Evolutionary conservation across 2,888 invertebrate species (phyloP).

Genomic region (Tridacna gigas): DNA sequence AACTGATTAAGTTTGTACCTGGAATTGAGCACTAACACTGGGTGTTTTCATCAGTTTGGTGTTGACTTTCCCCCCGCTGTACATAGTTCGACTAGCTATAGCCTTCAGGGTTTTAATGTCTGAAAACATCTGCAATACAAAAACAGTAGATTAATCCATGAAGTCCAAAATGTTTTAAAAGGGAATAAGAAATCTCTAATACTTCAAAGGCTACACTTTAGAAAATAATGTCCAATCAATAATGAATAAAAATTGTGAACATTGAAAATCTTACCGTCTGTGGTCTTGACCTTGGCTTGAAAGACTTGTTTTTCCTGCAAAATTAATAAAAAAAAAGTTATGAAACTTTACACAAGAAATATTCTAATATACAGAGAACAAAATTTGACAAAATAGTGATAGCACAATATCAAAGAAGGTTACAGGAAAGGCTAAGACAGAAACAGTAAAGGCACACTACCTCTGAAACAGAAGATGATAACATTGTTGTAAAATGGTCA

Average conservation of each 20-base stretch:
- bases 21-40: conserved; percentile 97
- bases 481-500: too few relatives aligned
- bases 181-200: too few relatives aligned
- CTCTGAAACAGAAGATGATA: too few relatives aligned
- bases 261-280: conserved; percentile 89
- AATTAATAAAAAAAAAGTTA: background rate
- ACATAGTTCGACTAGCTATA: conserved; percentile 90
- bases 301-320: conserved; percentile 95
- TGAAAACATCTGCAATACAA: conserved; percentile 89
- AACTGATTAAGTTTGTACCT: conserved; percentile 74
- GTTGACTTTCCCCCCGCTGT: conserved; percentile 72
- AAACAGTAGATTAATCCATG: too few relatives aligned
- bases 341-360: background rate
- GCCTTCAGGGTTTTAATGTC: conserved; percentile 97
- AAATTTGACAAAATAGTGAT: background rate
- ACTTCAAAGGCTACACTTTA: too few relatives aligned
- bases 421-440: too few relatives aligned
- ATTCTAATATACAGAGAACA: background rate
- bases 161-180: too few relatives aligned
- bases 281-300: conserved; percentile 90
- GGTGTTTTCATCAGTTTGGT: conserved; percentile 88
- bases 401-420: too few relatives aligned
- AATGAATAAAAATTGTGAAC: background rate
- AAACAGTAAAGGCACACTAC: too few relatives aligned
- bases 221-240: too few relatives aligned